Conservation (phyloP, 2,113 vertebrate genomes). For the Otolemur garnettii region DNA sequence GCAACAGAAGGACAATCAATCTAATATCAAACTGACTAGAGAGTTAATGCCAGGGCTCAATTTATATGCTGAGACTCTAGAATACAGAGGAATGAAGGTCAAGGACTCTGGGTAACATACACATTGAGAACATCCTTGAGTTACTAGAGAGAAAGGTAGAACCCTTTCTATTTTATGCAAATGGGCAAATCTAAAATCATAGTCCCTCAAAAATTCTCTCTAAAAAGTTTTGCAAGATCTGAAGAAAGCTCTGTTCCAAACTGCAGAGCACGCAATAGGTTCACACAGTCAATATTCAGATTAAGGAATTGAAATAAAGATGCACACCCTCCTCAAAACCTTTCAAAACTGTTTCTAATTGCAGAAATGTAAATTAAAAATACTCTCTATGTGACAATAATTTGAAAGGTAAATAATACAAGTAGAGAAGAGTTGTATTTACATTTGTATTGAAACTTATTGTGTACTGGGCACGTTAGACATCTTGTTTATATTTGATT, state of each 20-base stretch:
- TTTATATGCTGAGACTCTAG: conserved; percentile 51
- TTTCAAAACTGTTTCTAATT: conserved; percentile 41
- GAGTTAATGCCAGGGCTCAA: conserved; percentile 67
- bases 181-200: neutral
- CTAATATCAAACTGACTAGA: conserved; percentile 76
- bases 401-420: conserved; percentile 27
- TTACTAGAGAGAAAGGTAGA: conserved; percentile 10
- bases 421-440: neutral
- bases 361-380: conserved; percentile 34
- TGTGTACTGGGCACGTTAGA: neutral
- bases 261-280: neutral
- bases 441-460: neutral
- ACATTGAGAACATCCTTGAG: neutral
- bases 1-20: conserved; percentile 73
- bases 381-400: neutral
- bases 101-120: conserved; percentile 26
- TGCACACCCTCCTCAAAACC: neutral
- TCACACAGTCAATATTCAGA: neutral
- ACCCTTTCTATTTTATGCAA: neutral
- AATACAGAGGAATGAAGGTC: conserved; percentile 53
- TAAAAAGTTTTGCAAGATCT: conserved; percentile 55
- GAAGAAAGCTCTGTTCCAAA: conserved; percentile 60
- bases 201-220: neutral
- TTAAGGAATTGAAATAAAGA: neutral
- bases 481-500: neutral